A percentile compares a stretch with the other conserved stretches of the same genome.
phyloP scores from a whole-genome alignment of 2,113 vertebrate species.

The Channa maculata region DNA sequence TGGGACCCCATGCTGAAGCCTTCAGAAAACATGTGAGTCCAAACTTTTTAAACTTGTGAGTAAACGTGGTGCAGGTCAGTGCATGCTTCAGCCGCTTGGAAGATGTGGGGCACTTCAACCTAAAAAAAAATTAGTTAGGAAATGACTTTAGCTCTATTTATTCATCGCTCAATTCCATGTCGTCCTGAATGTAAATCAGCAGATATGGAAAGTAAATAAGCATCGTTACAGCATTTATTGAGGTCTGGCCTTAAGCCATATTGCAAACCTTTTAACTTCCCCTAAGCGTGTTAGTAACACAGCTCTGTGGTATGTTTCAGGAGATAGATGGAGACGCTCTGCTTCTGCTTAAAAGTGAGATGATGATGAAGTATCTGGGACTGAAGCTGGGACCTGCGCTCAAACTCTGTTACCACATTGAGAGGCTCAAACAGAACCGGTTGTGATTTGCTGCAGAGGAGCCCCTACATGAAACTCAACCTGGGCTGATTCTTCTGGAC shows the following conservation, averaged over 20 bases:
- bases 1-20: slow-evolving; percentile 93
- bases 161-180: neutral
- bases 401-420: slow-evolving; percentile 98
- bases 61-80: neutral
- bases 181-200: neutral
- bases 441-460: slow-evolving; percentile 78
- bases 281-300: neutral
- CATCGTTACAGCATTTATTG: neutral
- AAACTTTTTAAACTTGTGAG: neutral
- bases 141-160: neutral
- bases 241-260: neutral
- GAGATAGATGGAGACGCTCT: slow-evolving; percentile 97
- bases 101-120: neutral
- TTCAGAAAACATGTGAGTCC: slow-evolving; percentile 95
- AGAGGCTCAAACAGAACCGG: slow-evolving; percentile 93
- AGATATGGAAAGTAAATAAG: neutral
- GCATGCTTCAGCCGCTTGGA: neutral
- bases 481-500: neutral
- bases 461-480: slow-evolving; percentile 24
- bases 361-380: slow-evolving; percentile 99
- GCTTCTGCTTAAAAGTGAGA: slow-evolving; percentile 94
- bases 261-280: slow-evolving; percentile 6
- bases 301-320: slow-evolving; percentile 74
- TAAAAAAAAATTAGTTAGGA: neutral
- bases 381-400: slow-evolving; percentile 95